Evolutionary conservation across 2,888 invertebrate species (phyloP).

Genomic region (Mythimna ferrago): DNA sequence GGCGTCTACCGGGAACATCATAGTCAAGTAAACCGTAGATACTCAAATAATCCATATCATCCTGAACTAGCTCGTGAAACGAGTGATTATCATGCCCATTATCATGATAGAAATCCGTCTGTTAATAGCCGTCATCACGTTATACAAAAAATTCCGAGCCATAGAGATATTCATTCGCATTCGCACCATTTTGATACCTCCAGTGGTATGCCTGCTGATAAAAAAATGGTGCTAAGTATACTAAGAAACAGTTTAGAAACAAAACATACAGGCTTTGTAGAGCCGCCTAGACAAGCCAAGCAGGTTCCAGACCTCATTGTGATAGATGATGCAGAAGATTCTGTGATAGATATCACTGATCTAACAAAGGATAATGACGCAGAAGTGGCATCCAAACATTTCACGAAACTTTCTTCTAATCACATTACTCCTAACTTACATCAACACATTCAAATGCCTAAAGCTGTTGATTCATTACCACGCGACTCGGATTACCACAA

Average conservation of each 20-base stretch:
- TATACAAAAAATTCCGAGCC: slow-evolving; percentile 84
- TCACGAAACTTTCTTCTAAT: slow-evolving; percentile 64
- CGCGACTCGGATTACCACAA: slow-evolving; percentile 86
- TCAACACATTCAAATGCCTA: slow-evolving; percentile 92
- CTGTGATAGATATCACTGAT: slow-evolving; percentile 87
- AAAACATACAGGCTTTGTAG: slow-evolving; percentile 89
- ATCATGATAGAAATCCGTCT: slow-evolving; percentile 79
- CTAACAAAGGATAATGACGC: slow-evolving; percentile 82
- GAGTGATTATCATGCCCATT: slow-evolving; percentile 80
- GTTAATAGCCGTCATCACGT: slow-evolving; percentile 81
- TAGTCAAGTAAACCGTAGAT: slow-evolving; percentile 76
- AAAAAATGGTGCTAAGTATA: slow-evolving; percentile 93
- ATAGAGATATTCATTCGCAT: slow-evolving; percentile 80
- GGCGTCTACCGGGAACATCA: slow-evolving; percentile 79
- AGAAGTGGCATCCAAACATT: slow-evolving; percentile 69
- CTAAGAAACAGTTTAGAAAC: slow-evolving; percentile 93
- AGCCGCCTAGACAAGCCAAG: slow-evolving; percentile 88
- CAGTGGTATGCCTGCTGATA: slow-evolving; percentile 91
- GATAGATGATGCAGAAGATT: slow-evolving; percentile 87
- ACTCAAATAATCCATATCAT: slow-evolving; percentile 75
- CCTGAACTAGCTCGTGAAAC: slow-evolving; percentile 77
- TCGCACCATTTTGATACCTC: slow-evolving; percentile 78
- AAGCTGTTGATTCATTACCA: slow-evolving; percentile 92
- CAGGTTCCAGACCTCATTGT: slow-evolving; percentile 87
- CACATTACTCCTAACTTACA: slow-evolving; percentile 70